Percentiles rank a stretch among this genome's conserved stretches.
phyloP scores from a whole-genome alignment of 2,888 invertebrate genomes.

The Lasioglossum malachurum region DNA sequence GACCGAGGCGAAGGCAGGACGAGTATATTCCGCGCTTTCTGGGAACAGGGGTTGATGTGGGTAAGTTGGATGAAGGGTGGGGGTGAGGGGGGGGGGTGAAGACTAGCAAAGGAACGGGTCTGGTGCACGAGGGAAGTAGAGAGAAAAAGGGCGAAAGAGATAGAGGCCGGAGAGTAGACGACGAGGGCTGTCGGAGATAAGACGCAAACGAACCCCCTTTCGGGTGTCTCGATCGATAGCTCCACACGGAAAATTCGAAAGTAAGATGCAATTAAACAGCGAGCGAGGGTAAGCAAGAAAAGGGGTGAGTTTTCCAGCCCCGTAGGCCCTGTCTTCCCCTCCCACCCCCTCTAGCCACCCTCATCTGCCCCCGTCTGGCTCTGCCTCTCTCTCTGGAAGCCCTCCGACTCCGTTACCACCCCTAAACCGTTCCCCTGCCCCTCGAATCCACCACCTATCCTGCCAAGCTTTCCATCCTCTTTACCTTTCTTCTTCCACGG shows the following conservation, averaged over 20 bases:
- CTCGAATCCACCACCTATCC: constrained; percentile 68
- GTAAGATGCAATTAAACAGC: constrained; percentile 85
- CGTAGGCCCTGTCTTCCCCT: constrained; percentile 70
- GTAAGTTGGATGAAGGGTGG: constrained; percentile 69
- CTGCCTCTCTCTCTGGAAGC: constrained; percentile 65
- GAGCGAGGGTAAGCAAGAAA: constrained; percentile 85
- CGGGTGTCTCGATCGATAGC: constrained; percentile 85
- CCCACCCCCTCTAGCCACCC: constrained; percentile 36
- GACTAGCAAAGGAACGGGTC: constrained; percentile 61
- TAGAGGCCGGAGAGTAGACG: constrained; percentile 73
- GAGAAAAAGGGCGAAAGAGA: constrained; percentile 68
- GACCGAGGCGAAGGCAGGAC: constrained; percentile 49
- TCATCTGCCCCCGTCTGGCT: constrained; percentile 39
- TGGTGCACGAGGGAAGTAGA: constrained; percentile 61
- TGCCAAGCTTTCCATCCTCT: constrained; percentile 61
- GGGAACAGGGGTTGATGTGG: constrained; percentile 71
- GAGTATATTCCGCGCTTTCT: constrained; percentile 71
- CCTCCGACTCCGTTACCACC: constrained; percentile 64
- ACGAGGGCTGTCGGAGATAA: constrained; percentile 84
- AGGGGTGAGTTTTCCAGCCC: constrained; percentile 85
- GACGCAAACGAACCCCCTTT: constrained; percentile 84
- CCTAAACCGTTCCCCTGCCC: constrained; percentile 34
- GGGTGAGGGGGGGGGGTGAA: constrained; percentile 8
- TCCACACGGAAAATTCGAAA: constrained; percentile 85
- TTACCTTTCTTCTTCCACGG: constrained; percentile 66